These are phyloP conservation scores for Anthonomus grandis DNA, from an alignment of 1,140 invertebrate species.

Conservation along the genomic window DNA sequence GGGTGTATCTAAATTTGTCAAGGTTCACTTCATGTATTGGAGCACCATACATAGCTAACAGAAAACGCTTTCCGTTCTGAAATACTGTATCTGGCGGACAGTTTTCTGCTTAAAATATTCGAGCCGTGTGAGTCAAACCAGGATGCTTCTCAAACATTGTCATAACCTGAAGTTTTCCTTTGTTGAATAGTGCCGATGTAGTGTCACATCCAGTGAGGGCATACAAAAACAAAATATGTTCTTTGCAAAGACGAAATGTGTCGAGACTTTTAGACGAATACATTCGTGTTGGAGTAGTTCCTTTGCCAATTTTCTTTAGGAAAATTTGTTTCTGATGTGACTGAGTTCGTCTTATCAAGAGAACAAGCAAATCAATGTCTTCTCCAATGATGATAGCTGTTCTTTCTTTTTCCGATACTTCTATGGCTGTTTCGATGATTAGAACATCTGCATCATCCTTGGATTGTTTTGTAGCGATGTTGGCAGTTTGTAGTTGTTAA, in stretches of 20 bases:
- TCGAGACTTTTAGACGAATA: slow-evolving; percentile 34
- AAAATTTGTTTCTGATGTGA: slow-evolving; percentile 11
- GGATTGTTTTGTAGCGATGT: slow-evolving; percentile 39
- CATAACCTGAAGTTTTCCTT: neutral
- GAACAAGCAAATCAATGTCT: slow-evolving; percentile 46
- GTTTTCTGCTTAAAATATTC: slow-evolving; percentile 45
- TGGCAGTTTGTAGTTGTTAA: slow-evolving; percentile 38
- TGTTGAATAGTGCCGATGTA: slow-evolving; percentile 34
- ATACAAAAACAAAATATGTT: slow-evolving; percentile 44
- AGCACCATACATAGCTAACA: too few species aligned
- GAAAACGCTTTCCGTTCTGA: slow-evolving; percentile 40
- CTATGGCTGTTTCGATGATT: slow-evolving; percentile 44
- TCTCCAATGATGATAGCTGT: slow-evolving; percentile 43
- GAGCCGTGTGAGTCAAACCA: too few species aligned
- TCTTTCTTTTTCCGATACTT: slow-evolving; percentile 37
- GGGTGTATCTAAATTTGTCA: slow-evolving; percentile 25
- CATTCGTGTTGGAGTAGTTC: slow-evolving; percentile 39
- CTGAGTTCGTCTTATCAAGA: slow-evolving; percentile 43
- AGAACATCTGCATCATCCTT: slow-evolving; percentile 45
- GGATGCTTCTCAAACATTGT: neutral
- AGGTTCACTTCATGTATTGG: slow-evolving; percentile 41
- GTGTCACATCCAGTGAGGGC: slow-evolving; percentile 47
- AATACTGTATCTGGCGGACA: slow-evolving; percentile 36
- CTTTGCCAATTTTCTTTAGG: slow-evolving; percentile 27
- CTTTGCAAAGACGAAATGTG: slow-evolving; percentile 38